These are phyloP conservation scores for Eristalis tenax DNA, from an alignment of 2,888 invertebrate species.

Conservation along the genomic window DNA sequence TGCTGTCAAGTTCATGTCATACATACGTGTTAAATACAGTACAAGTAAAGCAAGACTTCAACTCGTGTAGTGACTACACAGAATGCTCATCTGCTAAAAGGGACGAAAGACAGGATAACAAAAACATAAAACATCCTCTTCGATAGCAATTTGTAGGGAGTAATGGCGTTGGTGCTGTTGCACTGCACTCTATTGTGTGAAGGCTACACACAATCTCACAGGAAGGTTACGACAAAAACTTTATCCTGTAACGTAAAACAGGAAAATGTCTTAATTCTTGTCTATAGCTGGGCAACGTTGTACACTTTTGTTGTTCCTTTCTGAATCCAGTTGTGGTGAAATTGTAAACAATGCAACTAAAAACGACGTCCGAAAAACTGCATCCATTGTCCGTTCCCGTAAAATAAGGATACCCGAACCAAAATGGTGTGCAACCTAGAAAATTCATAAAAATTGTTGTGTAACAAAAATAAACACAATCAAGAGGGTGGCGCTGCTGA, in stretches of 20 bases:
- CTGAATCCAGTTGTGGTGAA: slow-evolving; percentile 32
- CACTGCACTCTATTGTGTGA: slow-evolving; percentile 36
- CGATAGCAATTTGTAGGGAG: slow-evolving; percentile 58
- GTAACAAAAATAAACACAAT: slow-evolving; percentile 31
- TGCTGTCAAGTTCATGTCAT: slow-evolving; percentile 36
- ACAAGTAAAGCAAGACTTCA: not conserved
- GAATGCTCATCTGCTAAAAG: slow-evolving; percentile 9
- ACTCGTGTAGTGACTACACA: not conserved
- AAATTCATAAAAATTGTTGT: slow-evolving; percentile 64
- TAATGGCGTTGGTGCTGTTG: slow-evolving; percentile 13
- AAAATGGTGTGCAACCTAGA: slow-evolving; percentile 36
- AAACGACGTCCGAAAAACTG: slow-evolving; percentile 43
- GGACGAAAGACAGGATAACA: slow-evolving; percentile 4
- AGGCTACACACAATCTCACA: slow-evolving; percentile 36
- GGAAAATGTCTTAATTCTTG: slow-evolving; percentile 68
- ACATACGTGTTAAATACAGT: slow-evolving; percentile 30
- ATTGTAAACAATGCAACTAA: slow-evolving; percentile 63
- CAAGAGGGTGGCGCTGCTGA: slow-evolving; percentile 4
- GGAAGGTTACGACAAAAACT: slow-evolving; percentile 54
- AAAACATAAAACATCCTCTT: slow-evolving; percentile 20
- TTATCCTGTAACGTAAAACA: slow-evolving; percentile 64
- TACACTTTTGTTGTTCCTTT: not conserved
- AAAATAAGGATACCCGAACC: slow-evolving; percentile 34
- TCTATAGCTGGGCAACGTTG: slow-evolving; percentile 22
- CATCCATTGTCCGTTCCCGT: slow-evolving; percentile 61